Evolutionary conservation across 2,113 vertebrate genomes (phyloP).

Genomic region (Sphaerodactylus townsendi): DNA sequence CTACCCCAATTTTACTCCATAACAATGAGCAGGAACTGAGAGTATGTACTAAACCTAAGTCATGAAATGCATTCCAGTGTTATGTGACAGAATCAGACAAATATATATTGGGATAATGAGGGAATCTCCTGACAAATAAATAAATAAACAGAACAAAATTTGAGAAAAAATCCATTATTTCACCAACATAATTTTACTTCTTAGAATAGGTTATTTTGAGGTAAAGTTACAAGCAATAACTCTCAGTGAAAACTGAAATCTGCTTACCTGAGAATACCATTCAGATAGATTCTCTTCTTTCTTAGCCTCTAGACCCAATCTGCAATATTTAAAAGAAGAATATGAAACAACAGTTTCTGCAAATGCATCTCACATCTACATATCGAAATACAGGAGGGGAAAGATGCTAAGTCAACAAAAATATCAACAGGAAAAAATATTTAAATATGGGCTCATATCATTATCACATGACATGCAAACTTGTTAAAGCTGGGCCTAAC

Average conservation of each 20-base stretch:
- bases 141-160: neutral
- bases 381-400: too few relatives aligned
- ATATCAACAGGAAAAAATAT: too few relatives aligned
- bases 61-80: neutral
- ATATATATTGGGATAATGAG: neutral
- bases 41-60: neutral
- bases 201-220: too few relatives aligned
- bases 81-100: neutral
- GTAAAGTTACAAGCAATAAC: neutral
- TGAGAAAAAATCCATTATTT: neutral
- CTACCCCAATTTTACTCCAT: neutral
- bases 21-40: neutral
- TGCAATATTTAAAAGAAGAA: slow-evolving; percentile 56
- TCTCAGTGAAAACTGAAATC: slow-evolving; percentile 17
- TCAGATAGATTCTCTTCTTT: slow-evolving; percentile 97
- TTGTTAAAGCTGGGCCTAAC: too few relatives aligned
- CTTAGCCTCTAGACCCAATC: slow-evolving; percentile 93
- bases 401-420: too few relatives aligned
- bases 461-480: too few relatives aligned
- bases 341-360: neutral
- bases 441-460: too few relatives aligned
- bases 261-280: slow-evolving; percentile 95
- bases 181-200: neutral
- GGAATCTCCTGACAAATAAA: neutral
- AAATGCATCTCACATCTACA: too few relatives aligned